These are phyloP conservation scores for Cottus gobio DNA, from an alignment of 2,113 vertebrate genomes.

Conservation along the genomic window DNA sequence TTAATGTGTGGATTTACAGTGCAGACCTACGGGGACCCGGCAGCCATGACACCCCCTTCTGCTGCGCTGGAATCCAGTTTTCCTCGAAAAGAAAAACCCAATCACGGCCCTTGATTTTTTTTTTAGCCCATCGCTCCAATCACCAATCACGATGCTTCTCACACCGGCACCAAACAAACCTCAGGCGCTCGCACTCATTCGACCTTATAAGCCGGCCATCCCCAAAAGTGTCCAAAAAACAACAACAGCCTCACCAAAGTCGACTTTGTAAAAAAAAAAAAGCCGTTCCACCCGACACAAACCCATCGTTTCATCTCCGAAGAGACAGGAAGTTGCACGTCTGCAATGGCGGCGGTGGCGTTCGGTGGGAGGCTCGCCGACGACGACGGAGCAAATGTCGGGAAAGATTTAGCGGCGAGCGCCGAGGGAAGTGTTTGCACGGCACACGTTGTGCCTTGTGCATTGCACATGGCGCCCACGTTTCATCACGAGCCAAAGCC, in stretches of 20 bases:
- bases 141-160: slow-evolving; percentile 66
- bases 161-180: slow-evolving; percentile 35
- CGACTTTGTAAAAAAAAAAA: slow-evolving; percentile 18
- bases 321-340: slow-evolving; percentile 30
- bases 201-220: slow-evolving; percentile 16
- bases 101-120: slow-evolving; percentile 66
- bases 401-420: slow-evolving; percentile 35
- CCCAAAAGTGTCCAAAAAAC: slow-evolving; percentile 33
- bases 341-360: slow-evolving; percentile 47
- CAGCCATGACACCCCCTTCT: slow-evolving; percentile 83
- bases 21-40: slow-evolving; percentile 85
- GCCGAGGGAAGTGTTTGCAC: slow-evolving; percentile 56
- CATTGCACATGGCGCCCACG: slow-evolving; percentile 63
- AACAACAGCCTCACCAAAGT: slow-evolving; percentile 28
- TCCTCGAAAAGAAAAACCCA: slow-evolving; percentile 62
- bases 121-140: slow-evolving; percentile 69
- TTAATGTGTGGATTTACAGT: slow-evolving; percentile 89
- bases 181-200: slow-evolving; percentile 29
- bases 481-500: slow-evolving; percentile 74
- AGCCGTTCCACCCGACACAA: neutral
- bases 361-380: slow-evolving; percentile 66
- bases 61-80: slow-evolving; percentile 82
- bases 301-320: slow-evolving; percentile 32
- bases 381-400: slow-evolving; percentile 49
- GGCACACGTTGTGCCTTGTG: slow-evolving; percentile 52